Evolutionary conservation across 35 echinoderm and acorn worm species (phyloP).

Genomic region (Nesometra sesokonis): DNA sequence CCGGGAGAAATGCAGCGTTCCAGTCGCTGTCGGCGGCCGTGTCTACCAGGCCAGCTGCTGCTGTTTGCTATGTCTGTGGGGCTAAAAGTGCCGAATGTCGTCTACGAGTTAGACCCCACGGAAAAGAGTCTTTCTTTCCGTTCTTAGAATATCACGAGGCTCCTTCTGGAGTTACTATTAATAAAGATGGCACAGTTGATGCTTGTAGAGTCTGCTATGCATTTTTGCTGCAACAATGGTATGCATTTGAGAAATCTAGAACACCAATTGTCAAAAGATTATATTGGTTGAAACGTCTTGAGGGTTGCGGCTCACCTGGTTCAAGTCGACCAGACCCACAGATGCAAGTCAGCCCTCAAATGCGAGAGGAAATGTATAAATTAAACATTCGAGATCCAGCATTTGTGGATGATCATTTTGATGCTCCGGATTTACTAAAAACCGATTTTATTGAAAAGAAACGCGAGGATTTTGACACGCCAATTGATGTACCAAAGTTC

Average conservation of each 20-base stretch:
- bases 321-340: slow-evolving; percentile 42
- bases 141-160: slow-evolving; percentile 90
- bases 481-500: slow-evolving; percentile 42
- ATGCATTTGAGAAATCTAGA: slow-evolving; percentile 77
- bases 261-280: slow-evolving; percentile 88
- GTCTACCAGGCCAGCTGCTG: not conserved
- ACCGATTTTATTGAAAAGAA: slow-evolving; percentile 12
- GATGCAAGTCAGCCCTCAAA: slow-evolving; percentile 35
- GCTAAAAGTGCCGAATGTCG: slow-evolving; percentile 60
- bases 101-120: slow-evolving; percentile 58
- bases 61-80: slow-evolving; percentile 87
- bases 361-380: slow-evolving; percentile 61
- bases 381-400: slow-evolving; percentile 36
- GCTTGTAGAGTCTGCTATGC: slow-evolving; percentile 84
- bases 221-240: slow-evolving; percentile 86
- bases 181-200: slow-evolving; percentile 54
- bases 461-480: slow-evolving; percentile 10
- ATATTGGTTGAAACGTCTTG: slow-evolving; percentile 85
- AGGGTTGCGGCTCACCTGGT: slow-evolving; percentile 34
- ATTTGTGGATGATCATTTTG: slow-evolving; percentile 18
- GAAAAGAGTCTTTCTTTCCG: slow-evolving; percentile 87
- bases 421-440: slow-evolving; percentile 8
- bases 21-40: not conserved
- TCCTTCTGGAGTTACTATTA: slow-evolving; percentile 39
- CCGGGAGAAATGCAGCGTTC: not conserved